Conservation (phyloP, 2,888 invertebrate genomes). For the Cistogaster globosa region DNA sequence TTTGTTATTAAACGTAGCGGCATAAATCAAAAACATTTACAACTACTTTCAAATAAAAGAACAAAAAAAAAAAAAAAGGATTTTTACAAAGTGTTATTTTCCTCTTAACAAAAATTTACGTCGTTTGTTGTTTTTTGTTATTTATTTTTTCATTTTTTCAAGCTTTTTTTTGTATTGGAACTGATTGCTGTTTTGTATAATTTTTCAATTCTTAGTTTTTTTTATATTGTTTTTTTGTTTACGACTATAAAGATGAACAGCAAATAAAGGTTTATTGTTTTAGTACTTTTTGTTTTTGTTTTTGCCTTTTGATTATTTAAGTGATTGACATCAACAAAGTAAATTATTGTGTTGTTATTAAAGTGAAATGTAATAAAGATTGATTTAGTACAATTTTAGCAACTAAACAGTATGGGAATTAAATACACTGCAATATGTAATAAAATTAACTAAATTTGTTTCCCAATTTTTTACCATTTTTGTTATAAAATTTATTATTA, state of each 20-base stretch:
- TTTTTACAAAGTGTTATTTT: slow-evolving; percentile 17
- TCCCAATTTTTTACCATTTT: too few relatives aligned
- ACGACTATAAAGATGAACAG: slow-evolving; percentile 3
- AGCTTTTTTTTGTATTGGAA: not conserved
- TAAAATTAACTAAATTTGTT: too few relatives aligned
- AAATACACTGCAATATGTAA: too few relatives aligned
- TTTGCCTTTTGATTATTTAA: not conserved
- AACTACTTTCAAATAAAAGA: slow-evolving; percentile 7
- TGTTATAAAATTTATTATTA: too few relatives aligned
- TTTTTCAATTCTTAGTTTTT: not conserved
- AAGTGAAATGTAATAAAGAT: not conserved
- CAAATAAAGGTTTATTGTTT: slow-evolving; percentile 15
- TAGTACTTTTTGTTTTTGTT: slow-evolving; percentile 3
- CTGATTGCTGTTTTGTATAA: slow-evolving; percentile 6
- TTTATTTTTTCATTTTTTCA: too few relatives aligned
- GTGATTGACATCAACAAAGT: slow-evolving; percentile 27
- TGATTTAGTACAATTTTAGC: too few relatives aligned
- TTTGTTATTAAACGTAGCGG: slow-evolving; percentile 10
- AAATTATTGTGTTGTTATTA: not conserved
- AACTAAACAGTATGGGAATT: too few relatives aligned
- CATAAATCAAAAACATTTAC: slow-evolving; percentile 6
- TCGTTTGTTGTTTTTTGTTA: slow-evolving; percentile 21
- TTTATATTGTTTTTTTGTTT: slow-evolving; percentile 26
- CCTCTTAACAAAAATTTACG: slow-evolving; percentile 25
- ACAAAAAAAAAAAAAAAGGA: not conserved